Evolutionary conservation across 2,113 vertebrate species (phyloP).

Genomic region (Eidolon helvum): DNA sequence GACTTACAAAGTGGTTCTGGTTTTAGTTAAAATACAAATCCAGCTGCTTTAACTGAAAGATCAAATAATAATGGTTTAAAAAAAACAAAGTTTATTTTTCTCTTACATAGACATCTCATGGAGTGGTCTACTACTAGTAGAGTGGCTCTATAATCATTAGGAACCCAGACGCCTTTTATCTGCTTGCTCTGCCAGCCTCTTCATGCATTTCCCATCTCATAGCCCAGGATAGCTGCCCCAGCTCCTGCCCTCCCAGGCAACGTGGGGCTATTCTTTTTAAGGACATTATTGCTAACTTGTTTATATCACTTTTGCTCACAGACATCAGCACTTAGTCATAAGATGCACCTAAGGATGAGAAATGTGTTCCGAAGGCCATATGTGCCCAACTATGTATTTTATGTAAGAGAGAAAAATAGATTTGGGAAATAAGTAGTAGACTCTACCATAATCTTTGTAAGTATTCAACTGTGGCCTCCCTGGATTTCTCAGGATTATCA

Average conservation of each 20-base stretch:
- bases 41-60: not conserved
- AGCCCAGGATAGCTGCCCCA: not conserved
- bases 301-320: not conserved
- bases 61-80: not conserved
- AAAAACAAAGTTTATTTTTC: not conserved
- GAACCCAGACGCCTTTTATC: not conserved
- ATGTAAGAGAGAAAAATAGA: not conserved
- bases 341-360: not conserved
- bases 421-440: not conserved
- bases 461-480: not conserved
- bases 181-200: not conserved
- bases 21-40: not conserved
- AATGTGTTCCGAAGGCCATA: not conserved
- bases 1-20: not conserved
- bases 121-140: not conserved
- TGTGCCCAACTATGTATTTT: not conserved
- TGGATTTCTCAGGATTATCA: not conserved
- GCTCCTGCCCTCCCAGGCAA: not conserved
- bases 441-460: not conserved
- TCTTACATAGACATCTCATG: not conserved
- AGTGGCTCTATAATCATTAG: not conserved
- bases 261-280: not conserved
- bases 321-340: not conserved
- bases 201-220: not conserved
- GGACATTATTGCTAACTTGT: not conserved